Conservation (phyloP, 2,888 invertebrate species). For the Rotaria socialis region DNA sequence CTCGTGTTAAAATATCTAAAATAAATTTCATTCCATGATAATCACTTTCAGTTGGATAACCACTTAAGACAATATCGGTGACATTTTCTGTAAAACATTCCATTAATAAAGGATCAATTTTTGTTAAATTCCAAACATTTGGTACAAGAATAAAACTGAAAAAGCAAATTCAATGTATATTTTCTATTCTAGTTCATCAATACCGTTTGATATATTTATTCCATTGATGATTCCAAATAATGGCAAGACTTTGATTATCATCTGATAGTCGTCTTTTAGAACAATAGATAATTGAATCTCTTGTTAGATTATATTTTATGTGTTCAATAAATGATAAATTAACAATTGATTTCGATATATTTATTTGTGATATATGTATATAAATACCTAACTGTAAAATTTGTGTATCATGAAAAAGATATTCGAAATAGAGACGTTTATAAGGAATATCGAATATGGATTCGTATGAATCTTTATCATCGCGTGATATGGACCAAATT, state of each 20-base stretch:
- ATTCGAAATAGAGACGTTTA: conserved; percentile 29
- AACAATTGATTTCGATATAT: neutral
- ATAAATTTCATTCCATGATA: conserved; percentile 25
- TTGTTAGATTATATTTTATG: conserved; percentile 7
- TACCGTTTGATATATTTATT: conserved; percentile 32
- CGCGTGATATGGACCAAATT: neutral
- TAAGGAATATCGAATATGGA: neutral
- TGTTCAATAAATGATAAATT: neutral
- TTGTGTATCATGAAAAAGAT: conserved; percentile 34
- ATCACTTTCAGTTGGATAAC: conserved; percentile 20
- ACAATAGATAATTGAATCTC: conserved; percentile 30
- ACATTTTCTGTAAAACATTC: conserved; percentile 1
- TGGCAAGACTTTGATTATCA: neutral
- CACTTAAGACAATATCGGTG: conserved; percentile 6
- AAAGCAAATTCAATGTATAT: neutral
- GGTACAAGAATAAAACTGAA: conserved; percentile 12
- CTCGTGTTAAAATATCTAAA: conserved; percentile 17
- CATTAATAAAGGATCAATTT: neutral
- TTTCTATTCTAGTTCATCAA: neutral
- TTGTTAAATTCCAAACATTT: conserved; percentile 6
- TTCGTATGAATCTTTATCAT: conserved; percentile 30
- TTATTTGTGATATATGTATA: neutral
- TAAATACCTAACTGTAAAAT: conserved; percentile 18
- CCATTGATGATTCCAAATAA: conserved; percentile 28
- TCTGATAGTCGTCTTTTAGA: neutral